Percentiles rank a stretch among this genome's conserved stretches.
Conservation (phyloP, 1,140 invertebrate genomes). For the Cylas formicarius region DNA sequence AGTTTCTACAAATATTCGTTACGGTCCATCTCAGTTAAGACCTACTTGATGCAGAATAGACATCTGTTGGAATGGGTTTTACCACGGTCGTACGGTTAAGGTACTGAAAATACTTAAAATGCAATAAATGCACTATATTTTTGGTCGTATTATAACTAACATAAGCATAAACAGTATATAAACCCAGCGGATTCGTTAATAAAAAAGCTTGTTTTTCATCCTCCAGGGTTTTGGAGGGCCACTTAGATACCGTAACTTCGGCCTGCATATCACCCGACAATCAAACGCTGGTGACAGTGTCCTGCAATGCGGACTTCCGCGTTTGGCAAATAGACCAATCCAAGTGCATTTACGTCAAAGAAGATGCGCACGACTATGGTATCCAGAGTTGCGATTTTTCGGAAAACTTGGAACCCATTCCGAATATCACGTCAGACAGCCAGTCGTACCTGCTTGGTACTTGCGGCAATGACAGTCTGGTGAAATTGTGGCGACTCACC, state of each 20-base stretch:
- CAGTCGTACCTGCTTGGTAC: constrained; percentile 55
- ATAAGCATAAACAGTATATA: too few species aligned
- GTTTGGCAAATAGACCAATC: constrained; percentile 48
- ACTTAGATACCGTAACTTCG: constrained; percentile 53
- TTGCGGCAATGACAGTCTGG: constrained; percentile 63
- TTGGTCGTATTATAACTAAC: too few species aligned
- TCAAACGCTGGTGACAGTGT: constrained; percentile 55
- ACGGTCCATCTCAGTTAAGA: too few species aligned
- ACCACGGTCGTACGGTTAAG: too few species aligned
- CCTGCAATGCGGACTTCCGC: constrained; percentile 56
- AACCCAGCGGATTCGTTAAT: too few species aligned
- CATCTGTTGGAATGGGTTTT: too few species aligned
- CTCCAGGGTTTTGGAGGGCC: constrained; percentile 46
- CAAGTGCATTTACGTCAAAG: constrained; percentile 34
- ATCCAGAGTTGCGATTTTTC: constrained; percentile 61
- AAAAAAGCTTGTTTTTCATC: constrained; percentile 24
- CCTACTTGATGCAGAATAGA: too few species aligned
- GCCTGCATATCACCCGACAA: constrained; percentile 60
- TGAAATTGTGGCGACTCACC: constrained; percentile 63
- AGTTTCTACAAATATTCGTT: too few species aligned
- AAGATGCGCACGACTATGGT: constrained; percentile 64
- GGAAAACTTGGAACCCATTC: constrained; percentile 42
- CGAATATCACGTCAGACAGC: constrained; percentile 29
- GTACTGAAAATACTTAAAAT: too few species aligned
- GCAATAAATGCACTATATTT: too few species aligned